Evolutionary conservation across 2,888 invertebrate species (phyloP).

Genomic region (Mimumesa dahlbomi): DNA sequence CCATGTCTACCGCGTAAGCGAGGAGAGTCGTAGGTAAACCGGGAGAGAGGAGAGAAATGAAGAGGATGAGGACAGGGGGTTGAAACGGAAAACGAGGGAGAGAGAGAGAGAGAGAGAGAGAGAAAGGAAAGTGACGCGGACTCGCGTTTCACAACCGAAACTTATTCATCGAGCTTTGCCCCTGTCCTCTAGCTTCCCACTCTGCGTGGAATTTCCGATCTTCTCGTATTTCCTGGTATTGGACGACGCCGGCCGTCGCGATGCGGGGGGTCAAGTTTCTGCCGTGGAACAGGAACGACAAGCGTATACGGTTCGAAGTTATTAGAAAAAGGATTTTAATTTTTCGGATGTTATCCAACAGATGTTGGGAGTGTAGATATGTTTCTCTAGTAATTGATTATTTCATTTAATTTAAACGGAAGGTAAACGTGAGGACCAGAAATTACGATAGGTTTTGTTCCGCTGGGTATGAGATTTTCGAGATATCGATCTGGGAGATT

Average conservation of each 20-base stretch:
- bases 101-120: background rate
- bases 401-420: too few relatives aligned
- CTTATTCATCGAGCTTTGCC: conserved; percentile 26
- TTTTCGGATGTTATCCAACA: background rate
- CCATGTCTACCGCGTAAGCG: conserved; percentile 37
- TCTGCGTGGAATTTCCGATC: conserved; percentile 19
- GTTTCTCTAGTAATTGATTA: too few relatives aligned
- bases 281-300: background rate
- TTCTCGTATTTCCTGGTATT: conserved; percentile 20
- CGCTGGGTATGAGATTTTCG: too few relatives aligned
- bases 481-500: too few relatives aligned
- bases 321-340: background rate
- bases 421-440: too few relatives aligned
- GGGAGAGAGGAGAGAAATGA: background rate
- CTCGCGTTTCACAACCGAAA: conserved; percentile 32
- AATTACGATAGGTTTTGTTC: too few relatives aligned
- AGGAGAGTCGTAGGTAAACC: conserved; percentile 17
- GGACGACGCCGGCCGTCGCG: background rate
- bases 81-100: background rate
- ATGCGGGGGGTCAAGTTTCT: conserved; percentile 17
- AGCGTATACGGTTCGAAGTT: background rate
- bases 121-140: background rate
- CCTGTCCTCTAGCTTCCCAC: background rate
- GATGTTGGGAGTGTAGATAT: background rate
- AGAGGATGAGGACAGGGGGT: background rate